Conservation (phyloP, 1,140 invertebrate species). For the Lysiphlebus fabarum region DNA sequence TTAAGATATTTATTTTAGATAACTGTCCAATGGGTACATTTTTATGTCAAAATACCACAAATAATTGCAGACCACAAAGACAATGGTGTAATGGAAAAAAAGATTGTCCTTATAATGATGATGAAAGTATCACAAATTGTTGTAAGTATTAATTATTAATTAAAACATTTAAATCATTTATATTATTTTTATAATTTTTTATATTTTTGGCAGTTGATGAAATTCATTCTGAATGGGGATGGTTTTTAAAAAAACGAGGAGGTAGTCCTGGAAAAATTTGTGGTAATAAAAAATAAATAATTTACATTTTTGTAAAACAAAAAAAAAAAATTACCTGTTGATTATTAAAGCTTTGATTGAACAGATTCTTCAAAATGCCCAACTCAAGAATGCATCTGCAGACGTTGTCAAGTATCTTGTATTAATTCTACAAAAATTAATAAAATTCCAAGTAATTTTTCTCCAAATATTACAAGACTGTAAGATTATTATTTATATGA, state of each 20-base stretch:
- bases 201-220: slow-evolving; percentile 15
- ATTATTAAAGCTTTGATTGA: neutral
- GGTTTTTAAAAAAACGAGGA: slow-evolving; percentile 25
- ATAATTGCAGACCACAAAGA: slow-evolving; percentile 64
- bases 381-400: slow-evolving; percentile 30
- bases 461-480: slow-evolving; percentile 34
- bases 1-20: slow-evolving; percentile 29
- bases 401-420: slow-evolving; percentile 36
- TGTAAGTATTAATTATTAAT: slow-evolving; percentile 33
- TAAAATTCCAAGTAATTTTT: slow-evolving; percentile 37
- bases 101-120: slow-evolving; percentile 69
- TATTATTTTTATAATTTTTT: slow-evolving; percentile 4
- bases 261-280: slow-evolving; percentile 10
- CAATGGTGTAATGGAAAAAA: slow-evolving; percentile 63
- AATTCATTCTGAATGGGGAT: slow-evolving; percentile 36
- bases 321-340: neutral
- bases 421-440: slow-evolving; percentile 19
- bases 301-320: too few species aligned
- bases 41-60: slow-evolving; percentile 63
- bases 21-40: slow-evolving; percentile 65
- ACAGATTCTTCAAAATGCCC: slow-evolving; percentile 28
- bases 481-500: slow-evolving; percentile 18
- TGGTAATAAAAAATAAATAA: slow-evolving; percentile 15
- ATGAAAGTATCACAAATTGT: slow-evolving; percentile 56
- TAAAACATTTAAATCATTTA: neutral